phyloP scores from a whole-genome alignment of 1,140 invertebrate species.

The Drosophila murphyi region DNA sequence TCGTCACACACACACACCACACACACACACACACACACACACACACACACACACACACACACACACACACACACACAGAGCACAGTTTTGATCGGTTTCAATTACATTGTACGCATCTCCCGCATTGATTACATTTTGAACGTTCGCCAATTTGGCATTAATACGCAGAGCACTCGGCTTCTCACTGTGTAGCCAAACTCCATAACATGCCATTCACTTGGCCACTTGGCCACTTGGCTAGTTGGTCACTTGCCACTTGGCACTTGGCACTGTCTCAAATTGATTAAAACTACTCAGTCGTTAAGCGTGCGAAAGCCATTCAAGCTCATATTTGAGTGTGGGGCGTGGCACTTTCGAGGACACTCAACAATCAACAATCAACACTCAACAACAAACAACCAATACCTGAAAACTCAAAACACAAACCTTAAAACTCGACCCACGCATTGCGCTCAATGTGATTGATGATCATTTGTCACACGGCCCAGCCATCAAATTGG shows the following conservation, averaged over 20 bases:
- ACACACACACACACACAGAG: background rate
- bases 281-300: slow-evolving; percentile 71
- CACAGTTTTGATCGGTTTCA: slow-evolving; percentile 20
- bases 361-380: slow-evolving; percentile 12
- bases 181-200: slow-evolving; percentile 7
- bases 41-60: background rate
- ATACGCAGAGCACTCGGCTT: slow-evolving; percentile 47
- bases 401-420: background rate
- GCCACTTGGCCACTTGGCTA: slow-evolving; percentile 28
- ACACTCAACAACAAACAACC: background rate
- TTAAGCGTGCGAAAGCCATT: slow-evolving; percentile 74
- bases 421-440: slow-evolving; percentile 27
- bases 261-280: slow-evolving; percentile 52
- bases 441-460: slow-evolving; percentile 53
- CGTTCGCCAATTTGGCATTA: slow-evolving; percentile 78
- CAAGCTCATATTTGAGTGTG: background rate
- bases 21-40: background rate
- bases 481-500: slow-evolving; percentile 64
- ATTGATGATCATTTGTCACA: slow-evolving; percentile 82
- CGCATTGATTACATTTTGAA: slow-evolving; percentile 83
- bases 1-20: background rate
- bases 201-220: slow-evolving; percentile 42
- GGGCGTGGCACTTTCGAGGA: slow-evolving; percentile 18
- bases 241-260: slow-evolving; percentile 16
- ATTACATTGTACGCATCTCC: slow-evolving; percentile 69